Conservation (phyloP, 2,113 vertebrate species). For the Phyllostomus discolor region DNA sequence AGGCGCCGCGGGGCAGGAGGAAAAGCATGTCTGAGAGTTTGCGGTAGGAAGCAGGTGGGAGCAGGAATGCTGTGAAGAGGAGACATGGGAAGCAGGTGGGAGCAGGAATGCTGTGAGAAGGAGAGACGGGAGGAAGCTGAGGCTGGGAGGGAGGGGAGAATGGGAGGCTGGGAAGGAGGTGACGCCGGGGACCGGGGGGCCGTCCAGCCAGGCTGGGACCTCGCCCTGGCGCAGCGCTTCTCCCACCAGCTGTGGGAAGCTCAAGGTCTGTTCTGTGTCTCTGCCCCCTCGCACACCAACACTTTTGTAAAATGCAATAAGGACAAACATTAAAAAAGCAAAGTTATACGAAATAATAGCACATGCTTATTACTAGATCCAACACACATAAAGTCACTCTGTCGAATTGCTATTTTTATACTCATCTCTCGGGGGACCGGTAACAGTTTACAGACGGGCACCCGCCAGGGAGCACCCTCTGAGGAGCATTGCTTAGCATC, state of each 20-base stretch:
- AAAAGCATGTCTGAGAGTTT: fast-evolving
- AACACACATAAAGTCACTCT: neutral
- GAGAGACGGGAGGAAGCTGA: neutral
- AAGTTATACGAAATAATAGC: neutral
- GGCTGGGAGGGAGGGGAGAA: neutral
- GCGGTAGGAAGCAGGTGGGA: neutral
- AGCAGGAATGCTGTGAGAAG: neutral
- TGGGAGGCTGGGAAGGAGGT: too few relatives aligned
- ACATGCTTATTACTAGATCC: neutral
- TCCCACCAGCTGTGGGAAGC: neutral
- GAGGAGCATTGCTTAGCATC: neutral
- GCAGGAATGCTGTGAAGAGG: neutral
- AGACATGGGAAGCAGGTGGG: neutral
- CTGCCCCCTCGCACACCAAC: neutral
- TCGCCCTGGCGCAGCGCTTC: neutral
- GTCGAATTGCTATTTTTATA: neutral
- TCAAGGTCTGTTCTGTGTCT: neutral
- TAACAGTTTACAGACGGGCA: neutral
- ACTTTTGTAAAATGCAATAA: neutral
- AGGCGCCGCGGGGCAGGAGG: neutral
- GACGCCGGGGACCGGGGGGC: neutral
- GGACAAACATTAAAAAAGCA: neutral
- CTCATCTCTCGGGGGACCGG: neutral
- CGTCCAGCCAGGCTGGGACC: too few relatives aligned
- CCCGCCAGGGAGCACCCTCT: neutral